Percentiles rank a stretch among this genome's conserved stretches.
These are phyloP conservation scores for Actinemys pallida DNA, from an alignment of 2,113 vertebrate species.

Conservation along the genomic window DNA sequence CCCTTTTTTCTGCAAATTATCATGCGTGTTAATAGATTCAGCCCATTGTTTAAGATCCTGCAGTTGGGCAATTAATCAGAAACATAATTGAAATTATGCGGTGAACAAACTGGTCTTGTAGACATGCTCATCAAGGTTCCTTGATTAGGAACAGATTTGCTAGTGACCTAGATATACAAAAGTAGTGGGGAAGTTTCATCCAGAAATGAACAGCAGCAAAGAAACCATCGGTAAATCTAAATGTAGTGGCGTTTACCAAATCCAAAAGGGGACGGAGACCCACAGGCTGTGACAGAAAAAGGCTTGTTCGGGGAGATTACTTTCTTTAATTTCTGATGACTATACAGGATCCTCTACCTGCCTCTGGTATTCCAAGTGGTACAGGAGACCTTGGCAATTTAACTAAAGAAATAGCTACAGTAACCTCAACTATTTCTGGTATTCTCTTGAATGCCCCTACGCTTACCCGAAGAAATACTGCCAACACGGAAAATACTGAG, in stretches of 20 bases:
- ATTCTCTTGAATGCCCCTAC: neutral
- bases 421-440: neutral
- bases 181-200: neutral
- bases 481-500: rapidly evolving
- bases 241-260: neutral
- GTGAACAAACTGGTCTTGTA: neutral
- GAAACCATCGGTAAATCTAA: neutral
- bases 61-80: neutral
- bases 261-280: neutral
- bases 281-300: neutral
- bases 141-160: rapidly evolving
- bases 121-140: neutral
- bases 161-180: rapidly evolving
- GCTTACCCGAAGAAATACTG: too few species aligned
- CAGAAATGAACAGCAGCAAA: rapidly evolving
- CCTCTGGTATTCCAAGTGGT: neutral
- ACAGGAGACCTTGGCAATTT: neutral
- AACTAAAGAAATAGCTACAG: neutral
- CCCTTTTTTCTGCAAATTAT: neutral
- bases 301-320: neutral
- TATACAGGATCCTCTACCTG: neutral
- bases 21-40: neutral
- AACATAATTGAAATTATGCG: neutral
- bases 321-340: neutral
- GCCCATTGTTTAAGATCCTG: neutral